These are phyloP conservation scores for Acholoe squamosa DNA, from an alignment of 2,888 invertebrate species.

Conservation along the genomic window DNA sequence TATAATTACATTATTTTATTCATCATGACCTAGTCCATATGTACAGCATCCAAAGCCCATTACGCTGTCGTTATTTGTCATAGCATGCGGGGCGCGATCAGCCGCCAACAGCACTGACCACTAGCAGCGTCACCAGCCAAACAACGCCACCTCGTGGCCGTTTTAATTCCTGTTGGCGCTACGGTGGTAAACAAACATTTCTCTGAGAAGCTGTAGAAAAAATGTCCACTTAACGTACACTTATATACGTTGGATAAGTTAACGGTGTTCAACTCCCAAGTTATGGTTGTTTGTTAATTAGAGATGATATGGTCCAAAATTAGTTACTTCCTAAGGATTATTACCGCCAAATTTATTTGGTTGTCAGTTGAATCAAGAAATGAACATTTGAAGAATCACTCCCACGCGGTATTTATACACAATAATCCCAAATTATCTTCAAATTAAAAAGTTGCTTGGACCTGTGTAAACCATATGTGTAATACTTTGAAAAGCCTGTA, in stretches of 20 bases:
- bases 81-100: slow-evolving; percentile 37
- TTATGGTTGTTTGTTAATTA: not conserved
- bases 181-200: slow-evolving; percentile 16
- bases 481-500: slow-evolving; percentile 46
- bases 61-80: slow-evolving; percentile 9
- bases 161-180: slow-evolving; percentile 10
- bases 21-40: slow-evolving; percentile 61
- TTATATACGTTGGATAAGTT: not conserved
- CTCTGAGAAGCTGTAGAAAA: slow-evolving; percentile 43
- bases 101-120: not conserved
- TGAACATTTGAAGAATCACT: not conserved
- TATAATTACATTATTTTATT: slow-evolving; percentile 60
- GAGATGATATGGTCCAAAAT: slow-evolving; percentile 40
- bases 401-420: not conserved
- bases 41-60: slow-evolving; percentile 61
- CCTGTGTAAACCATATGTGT: slow-evolving; percentile 33
- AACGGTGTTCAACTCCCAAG: not conserved
- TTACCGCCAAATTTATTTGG: no score
- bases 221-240: slow-evolving; percentile 27
- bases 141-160: slow-evolving; percentile 18
- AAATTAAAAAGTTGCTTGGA: slow-evolving; percentile 33
- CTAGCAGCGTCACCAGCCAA: slow-evolving; percentile 4
- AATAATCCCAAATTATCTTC: not conserved
- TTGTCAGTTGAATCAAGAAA: not conserved
- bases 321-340: slow-evolving; percentile 7